phyloP scores from a whole-genome alignment of 2,888 invertebrate species.

The Epistrophella euchroma region DNA sequence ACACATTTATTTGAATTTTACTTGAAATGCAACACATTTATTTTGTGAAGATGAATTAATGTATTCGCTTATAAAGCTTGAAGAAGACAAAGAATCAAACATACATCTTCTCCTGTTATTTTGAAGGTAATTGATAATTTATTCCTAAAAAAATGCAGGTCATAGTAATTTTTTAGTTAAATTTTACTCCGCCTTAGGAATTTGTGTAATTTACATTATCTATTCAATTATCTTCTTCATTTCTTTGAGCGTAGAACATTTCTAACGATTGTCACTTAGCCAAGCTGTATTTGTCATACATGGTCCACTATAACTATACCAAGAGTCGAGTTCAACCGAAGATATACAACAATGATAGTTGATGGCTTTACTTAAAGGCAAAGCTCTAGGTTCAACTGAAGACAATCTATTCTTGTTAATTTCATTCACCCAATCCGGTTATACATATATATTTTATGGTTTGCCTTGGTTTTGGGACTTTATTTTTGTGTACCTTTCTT shows the following conservation, averaged over 20 bases:
- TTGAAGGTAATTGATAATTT: constrained; percentile 74
- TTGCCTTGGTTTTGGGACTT: constrained; percentile 26
- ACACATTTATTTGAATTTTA: background rate
- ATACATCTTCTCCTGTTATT: constrained; percentile 52
- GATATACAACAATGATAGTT: constrained; percentile 6
- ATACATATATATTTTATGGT: constrained; percentile 61
- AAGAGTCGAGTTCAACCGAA: constrained; percentile 58
- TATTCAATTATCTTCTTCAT: constrained; percentile 67
- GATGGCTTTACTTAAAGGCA: constrained; percentile 39
- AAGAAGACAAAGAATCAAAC: constrained; percentile 15
- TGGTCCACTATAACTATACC: constrained; percentile 72
- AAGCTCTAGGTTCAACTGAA: constrained; percentile 11
- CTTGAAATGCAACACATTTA: background rate
- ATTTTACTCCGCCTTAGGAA: constrained; percentile 12
- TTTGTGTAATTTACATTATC: constrained; percentile 67
- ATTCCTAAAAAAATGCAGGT: constrained; percentile 70
- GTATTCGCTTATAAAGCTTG: background rate
- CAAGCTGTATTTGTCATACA: constrained; percentile 67
- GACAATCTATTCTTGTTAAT: constrained; percentile 1
- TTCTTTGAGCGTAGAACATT: constrained; percentile 66
- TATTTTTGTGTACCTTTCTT: constrained; percentile 30
- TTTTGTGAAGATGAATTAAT: constrained; percentile 9
- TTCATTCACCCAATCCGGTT: constrained; percentile 68
- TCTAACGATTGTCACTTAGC: constrained; percentile 71
- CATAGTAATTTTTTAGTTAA: constrained; percentile 51